These are phyloP conservation scores for Gambusia holbrooki DNA, from an alignment of 2,113 vertebrate species.

Conservation along the genomic window DNA sequence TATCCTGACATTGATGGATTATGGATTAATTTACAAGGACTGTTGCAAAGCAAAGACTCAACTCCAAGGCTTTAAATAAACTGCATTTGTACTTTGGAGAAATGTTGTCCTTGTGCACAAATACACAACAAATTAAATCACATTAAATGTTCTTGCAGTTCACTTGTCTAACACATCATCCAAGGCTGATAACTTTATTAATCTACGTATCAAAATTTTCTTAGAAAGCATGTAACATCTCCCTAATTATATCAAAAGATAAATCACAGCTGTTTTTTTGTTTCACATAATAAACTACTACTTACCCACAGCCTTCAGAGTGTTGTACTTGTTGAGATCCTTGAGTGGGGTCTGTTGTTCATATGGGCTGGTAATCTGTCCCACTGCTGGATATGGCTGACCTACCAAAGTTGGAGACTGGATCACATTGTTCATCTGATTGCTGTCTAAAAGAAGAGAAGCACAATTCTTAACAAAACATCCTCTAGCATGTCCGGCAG, in stretches of 20 bases:
- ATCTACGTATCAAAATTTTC: not conserved
- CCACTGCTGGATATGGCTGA: conserved; percentile 88
- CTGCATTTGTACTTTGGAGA: conserved; percentile 6
- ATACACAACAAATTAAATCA: not conserved
- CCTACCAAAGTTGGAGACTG: conserved; percentile 86
- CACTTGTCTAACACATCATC: not conserved
- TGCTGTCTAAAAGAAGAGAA: conserved; percentile 77
- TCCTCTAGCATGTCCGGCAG: not conserved
- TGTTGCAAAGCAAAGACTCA: not conserved
- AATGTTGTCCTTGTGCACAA: not conserved
- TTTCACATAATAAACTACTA: conserved; percentile 1
- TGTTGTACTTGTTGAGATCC: conserved; percentile 92
- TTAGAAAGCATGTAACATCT: not conserved
- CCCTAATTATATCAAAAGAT: conserved; percentile 13
- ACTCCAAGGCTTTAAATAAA: conserved; percentile 21
- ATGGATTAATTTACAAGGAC: conserved; percentile 43
- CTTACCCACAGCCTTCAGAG: conserved; percentile 94
- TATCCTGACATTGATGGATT: conserved; percentile 38
- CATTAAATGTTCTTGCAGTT: not conserved
- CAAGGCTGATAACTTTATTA: not conserved
- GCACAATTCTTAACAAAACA: not conserved
- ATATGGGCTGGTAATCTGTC: conserved; percentile 88
- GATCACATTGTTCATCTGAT: conserved; percentile 89
- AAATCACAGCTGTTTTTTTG: not conserved
- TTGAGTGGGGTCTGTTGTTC: conserved; percentile 87